phyloP scores from a whole-genome alignment of 2,797 vertebrate genomes.

The Potorous gilbertii region DNA sequence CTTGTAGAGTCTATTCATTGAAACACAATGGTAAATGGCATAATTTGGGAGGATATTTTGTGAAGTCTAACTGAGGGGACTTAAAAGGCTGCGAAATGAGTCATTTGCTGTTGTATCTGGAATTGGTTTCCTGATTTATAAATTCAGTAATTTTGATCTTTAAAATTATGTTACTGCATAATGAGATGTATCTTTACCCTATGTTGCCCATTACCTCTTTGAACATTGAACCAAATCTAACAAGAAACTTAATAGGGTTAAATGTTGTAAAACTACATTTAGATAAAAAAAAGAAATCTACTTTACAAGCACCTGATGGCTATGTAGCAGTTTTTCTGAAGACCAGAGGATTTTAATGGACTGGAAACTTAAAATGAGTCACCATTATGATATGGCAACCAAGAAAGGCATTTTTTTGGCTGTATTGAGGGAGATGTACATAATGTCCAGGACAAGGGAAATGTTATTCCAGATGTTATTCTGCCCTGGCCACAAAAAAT shows the following conservation, averaged over 20 bases:
- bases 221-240: neutral
- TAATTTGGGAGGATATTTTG: neutral
- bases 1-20: neutral
- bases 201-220: conserved; percentile 1
- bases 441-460: neutral
- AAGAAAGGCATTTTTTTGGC: neutral
- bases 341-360: neutral
- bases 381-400: neutral
- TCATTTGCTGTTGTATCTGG: neutral
- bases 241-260: neutral
- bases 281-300: neutral
- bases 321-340: neutral
- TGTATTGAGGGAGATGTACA: neutral
- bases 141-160: neutral
- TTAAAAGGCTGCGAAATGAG: neutral
- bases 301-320: neutral
- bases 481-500: neutral
- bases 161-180: neutral
- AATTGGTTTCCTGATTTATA: neutral
- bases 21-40: neutral
- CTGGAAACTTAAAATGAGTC: neutral
- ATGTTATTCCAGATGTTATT: neutral
- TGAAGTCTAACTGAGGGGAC: neutral
- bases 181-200: neutral
- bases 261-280: conserved; percentile 1